Percentiles rank a stretch among this genome's conserved stretches.
phyloP scores from a whole-genome alignment of 2,113 vertebrate species.

The Megaptera novaeangliae region DNA sequence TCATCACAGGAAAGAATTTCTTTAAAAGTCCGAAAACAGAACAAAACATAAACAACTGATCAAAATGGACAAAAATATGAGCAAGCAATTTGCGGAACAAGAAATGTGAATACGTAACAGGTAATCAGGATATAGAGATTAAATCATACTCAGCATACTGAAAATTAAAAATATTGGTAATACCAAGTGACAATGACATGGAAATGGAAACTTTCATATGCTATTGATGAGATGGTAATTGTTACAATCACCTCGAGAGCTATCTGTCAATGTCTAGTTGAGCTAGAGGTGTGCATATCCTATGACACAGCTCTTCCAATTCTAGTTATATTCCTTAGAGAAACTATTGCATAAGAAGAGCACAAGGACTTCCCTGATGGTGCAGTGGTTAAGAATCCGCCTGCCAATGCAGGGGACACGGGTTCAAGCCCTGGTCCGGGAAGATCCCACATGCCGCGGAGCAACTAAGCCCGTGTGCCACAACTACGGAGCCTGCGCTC shows the following conservation, averaged over 20 bases:
- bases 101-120: not conserved
- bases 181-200: not conserved
- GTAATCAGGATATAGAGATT: not conserved
- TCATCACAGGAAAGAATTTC: not conserved
- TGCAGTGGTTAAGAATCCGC: no score
- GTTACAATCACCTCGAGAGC: not conserved
- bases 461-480: no score
- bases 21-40: not conserved
- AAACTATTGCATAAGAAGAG: not conserved
- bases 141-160: not conserved
- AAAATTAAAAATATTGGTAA: not conserved
- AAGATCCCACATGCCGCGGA: no score
- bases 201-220: not conserved
- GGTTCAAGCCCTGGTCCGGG: no score
- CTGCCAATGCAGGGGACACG: no score
- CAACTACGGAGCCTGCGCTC: no score
- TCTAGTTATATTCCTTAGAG: not conserved
- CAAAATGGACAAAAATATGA: not conserved
- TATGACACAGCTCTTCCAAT: not conserved
- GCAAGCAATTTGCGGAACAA: not conserved
- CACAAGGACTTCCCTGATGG: no score
- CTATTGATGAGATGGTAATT: not conserved
- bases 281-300: not conserved
- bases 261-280: not conserved
- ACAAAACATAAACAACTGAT: not conserved